A percentile compares a stretch with the other conserved stretches of the same genome.
These are phyloP conservation scores for Acleris holmiana DNA, from an alignment of 2,888 invertebrate species.

Conservation along the genomic window DNA sequence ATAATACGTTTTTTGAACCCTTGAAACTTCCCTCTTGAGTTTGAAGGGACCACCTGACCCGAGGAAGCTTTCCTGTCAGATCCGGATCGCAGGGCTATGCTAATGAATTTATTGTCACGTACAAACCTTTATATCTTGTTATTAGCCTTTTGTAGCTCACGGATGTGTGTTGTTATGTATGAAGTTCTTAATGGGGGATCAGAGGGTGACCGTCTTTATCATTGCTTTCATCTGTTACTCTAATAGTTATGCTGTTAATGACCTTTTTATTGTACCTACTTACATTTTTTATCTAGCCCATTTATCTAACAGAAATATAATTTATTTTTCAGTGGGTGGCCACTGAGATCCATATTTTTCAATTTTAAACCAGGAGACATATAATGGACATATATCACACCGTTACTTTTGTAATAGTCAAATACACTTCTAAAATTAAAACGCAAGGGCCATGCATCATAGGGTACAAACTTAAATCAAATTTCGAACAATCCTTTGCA, in stretches of 20 bases:
- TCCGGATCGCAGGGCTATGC: constrained; percentile 56
- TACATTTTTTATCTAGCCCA: neutral
- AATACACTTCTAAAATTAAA: constrained; percentile 49
- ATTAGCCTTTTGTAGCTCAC: constrained; percentile 48
- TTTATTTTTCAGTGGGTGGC: too few species aligned
- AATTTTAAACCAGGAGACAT: neutral
- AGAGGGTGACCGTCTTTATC: constrained; percentile 2
- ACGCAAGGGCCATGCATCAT: constrained; percentile 59
- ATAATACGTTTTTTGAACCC: constrained; percentile 42
- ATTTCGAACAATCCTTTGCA: constrained; percentile 58
- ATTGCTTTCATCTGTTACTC: neutral
- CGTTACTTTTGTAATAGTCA: constrained; percentile 28
- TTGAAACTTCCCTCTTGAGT: constrained; percentile 54
- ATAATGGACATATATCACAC: constrained; percentile 39
- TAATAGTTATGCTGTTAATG: neutral
- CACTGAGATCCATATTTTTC: neutral
- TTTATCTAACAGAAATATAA: too few species aligned
- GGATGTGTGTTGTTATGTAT: constrained; percentile 54
- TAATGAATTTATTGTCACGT: constrained; percentile 75
- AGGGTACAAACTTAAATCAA: constrained; percentile 57
- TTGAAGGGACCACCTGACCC: constrained; percentile 57
- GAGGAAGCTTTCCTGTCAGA: constrained; percentile 46
- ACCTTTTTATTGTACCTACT: neutral
- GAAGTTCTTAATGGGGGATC: constrained; percentile 28
- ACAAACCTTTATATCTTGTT: constrained; percentile 36